These are phyloP conservation scores for Nycticorax nycticorax DNA, from an alignment of 2,113 vertebrate genomes.

Conservation along the genomic window DNA sequence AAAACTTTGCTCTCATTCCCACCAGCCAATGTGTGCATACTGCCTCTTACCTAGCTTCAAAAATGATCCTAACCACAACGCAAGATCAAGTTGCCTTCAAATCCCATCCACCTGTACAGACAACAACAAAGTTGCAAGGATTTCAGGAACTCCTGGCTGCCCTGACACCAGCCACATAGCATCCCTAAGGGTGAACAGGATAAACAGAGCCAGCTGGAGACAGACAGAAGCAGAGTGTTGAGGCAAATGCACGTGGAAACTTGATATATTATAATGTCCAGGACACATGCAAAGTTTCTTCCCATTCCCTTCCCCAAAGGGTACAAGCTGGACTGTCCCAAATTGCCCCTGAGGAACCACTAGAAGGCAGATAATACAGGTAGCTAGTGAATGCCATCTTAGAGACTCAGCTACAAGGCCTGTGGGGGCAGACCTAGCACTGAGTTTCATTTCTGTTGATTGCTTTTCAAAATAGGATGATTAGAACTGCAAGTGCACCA, in stretches of 20 bases:
- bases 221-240: background rate
- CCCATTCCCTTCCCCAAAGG: background rate
- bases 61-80: background rate
- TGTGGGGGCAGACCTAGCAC: background rate
- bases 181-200: rapidly evolving
- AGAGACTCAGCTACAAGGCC: background rate
- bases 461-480: background rate
- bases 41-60: background rate
- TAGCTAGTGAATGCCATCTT: background rate
- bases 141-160: background rate
- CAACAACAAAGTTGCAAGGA: background rate
- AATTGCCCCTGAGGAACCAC: background rate
- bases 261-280: background rate
- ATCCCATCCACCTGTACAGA: background rate
- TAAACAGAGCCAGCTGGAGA: background rate
- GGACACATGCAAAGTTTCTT: background rate
- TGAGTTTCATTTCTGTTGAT: background rate
- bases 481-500: background rate
- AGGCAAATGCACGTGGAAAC: background rate
- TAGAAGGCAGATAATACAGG: background rate
- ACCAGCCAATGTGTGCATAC: too few relatives aligned
- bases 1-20: background rate
- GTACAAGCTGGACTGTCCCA: background rate
- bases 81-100: background rate
- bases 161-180: background rate